A percentile compares a stretch with the other conserved stretches of the same genome.
Conservation (phyloP, 2,797 vertebrate species). For the Leptodactylus fallax region DNA sequence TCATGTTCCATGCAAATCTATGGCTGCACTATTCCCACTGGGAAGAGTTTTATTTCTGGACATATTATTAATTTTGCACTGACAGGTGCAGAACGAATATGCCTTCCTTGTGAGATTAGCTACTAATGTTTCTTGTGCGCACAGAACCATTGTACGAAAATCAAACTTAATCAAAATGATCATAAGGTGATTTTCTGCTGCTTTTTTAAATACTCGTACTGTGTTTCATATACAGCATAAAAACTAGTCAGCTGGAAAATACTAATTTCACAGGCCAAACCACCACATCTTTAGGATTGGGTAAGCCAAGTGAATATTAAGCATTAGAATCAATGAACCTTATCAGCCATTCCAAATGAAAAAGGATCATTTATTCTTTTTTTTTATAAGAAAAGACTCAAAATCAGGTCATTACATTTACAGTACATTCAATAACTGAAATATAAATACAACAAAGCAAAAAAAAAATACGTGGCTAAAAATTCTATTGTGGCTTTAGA, state of each 20-base stretch:
- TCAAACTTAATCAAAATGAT: slow-evolving; percentile 64
- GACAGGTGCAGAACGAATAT: slow-evolving; percentile 61
- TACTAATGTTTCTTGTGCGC: slow-evolving; percentile 62
- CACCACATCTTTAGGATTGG: slow-evolving; percentile 51
- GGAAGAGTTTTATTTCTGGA: slow-evolving; percentile 37
- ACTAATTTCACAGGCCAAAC: slow-evolving; percentile 56
- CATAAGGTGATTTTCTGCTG: slow-evolving; percentile 62
- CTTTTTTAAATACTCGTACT: slow-evolving; percentile 48
- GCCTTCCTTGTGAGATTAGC: slow-evolving; percentile 58
- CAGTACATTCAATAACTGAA: slow-evolving; percentile 6
- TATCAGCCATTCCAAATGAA: slow-evolving; percentile 40
- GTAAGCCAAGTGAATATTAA: slow-evolving; percentile 51
- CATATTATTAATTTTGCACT: slow-evolving; percentile 61
- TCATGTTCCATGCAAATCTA: slow-evolving; percentile 38
- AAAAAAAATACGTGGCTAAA: neutral
- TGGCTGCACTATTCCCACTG: slow-evolving; percentile 27
- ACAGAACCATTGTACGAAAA: slow-evolving; percentile 60
- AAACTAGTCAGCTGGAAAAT: slow-evolving; percentile 59
- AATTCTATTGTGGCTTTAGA: neutral
- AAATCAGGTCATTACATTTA: neutral
- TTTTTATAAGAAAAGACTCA: slow-evolving; percentile 26
- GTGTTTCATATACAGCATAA: slow-evolving; percentile 54
- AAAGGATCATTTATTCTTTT: slow-evolving; percentile 28
- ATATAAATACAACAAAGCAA: neutral
- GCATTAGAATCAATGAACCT: slow-evolving; percentile 49